Conservation (phyloP, 92 coral and sea anemone genomes). For the Phenganax marumi region DNA sequence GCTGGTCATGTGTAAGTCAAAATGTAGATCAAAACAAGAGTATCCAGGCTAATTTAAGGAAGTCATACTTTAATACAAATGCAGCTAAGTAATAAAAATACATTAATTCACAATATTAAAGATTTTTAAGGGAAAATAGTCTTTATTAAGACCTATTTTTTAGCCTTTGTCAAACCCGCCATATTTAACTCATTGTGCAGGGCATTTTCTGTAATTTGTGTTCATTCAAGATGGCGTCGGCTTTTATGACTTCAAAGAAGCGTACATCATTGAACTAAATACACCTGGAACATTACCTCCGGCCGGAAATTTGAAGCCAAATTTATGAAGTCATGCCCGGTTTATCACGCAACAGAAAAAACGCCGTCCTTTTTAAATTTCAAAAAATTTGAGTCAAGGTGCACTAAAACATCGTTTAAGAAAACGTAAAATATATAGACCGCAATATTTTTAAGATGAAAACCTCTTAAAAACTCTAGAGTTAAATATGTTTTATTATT, state of each 20-base stretch:
- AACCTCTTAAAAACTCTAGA: no score
- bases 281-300: no score
- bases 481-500: no score
- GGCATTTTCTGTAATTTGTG: background rate
- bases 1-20: conserved; percentile 15
- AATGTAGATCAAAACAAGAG: conserved; percentile 12
- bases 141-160: background rate
- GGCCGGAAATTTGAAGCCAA: no score
- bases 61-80: background rate
- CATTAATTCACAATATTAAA: background rate
- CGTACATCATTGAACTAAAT: no score
- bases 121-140: background rate
- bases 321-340: no score
- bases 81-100: background rate
- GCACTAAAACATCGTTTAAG: no score
- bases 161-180: background rate
- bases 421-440: no score
- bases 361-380: no score
- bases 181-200: background rate
- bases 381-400: no score
- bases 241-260: background rate
- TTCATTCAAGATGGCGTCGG: background rate
- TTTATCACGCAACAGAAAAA: no score
- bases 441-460: no score
- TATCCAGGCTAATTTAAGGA: background rate